A percentile compares a stretch with the other conserved stretches of the same genome.
These are phyloP conservation scores for Arbacia lixula DNA, from an alignment of 53 echinoderm and acorn worm genomes.

Conservation along the genomic window DNA sequence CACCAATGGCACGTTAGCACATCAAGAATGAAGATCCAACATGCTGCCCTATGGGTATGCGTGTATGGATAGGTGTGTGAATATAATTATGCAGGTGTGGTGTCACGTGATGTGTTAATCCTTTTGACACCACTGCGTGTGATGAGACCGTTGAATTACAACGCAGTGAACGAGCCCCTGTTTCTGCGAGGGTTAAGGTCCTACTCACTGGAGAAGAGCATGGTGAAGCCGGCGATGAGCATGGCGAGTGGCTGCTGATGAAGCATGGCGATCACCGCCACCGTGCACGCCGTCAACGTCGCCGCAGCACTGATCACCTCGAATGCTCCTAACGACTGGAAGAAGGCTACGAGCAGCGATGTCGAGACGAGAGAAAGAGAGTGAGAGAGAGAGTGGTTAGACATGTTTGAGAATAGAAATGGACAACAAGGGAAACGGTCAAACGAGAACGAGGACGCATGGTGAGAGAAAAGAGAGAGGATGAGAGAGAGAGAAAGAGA, in stretches of 20 bases:
- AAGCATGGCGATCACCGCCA: conserved; percentile 78
- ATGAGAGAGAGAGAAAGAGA: neutral
- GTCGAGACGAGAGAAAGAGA: neutral
- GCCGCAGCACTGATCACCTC: conserved; percentile 88
- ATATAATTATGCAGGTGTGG: too few species aligned
- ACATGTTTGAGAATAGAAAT: neutral
- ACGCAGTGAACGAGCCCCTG: too few species aligned
- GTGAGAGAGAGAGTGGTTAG: neutral
- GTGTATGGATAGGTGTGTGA: too few species aligned
- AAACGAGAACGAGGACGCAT: neutral
- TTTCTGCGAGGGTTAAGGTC: too few species aligned
- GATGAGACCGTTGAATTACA: too few species aligned
- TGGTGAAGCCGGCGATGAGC: conserved; percentile 87
- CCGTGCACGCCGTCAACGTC: conserved; percentile 69
- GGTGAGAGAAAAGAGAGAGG: neutral
- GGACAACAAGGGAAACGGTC: neutral
- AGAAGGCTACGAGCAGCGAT: conserved; percentile 78
- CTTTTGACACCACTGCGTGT: too few species aligned
- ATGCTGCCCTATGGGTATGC: too few species aligned
- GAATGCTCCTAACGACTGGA: conserved; percentile 86
- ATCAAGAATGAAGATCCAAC: too few species aligned
- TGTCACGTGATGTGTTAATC: too few species aligned
- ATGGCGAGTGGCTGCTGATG: conserved; percentile 86
- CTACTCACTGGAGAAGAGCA: conserved; percentile 85
- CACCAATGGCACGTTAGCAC: too few species aligned